Evolutionary conservation across 2,113 vertebrate genomes (phyloP), one percentile per base, ranked within the genome.

Genomic region (Rhizomys pruinosus): DNA sequence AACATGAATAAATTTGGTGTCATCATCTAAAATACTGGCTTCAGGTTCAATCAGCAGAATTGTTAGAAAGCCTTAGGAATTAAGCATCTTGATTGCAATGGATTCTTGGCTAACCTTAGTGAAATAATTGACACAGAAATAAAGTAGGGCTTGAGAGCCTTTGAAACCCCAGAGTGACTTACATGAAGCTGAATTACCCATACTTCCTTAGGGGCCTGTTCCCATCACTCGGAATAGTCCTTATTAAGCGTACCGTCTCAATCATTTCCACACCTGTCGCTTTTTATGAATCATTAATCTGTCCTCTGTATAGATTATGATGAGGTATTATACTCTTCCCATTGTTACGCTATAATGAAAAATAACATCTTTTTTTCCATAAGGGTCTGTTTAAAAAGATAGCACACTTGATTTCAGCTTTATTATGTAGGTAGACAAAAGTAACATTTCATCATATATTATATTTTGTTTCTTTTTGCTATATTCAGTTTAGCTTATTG

Each of bases 231-330:
- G 52, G 52, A 91, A 44, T 16, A 86, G 47, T 61, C 78, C 81
- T 34, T 88, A 42, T 90, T 81, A 85, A 94, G 85, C 78, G 89
- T 90, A 89, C 3, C 66, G 23, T 16, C 59, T 61, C n/a, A n/a
- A 16, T 61, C 90, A 93, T 93, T 94, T 95, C 73, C 25, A 92
- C 79, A 44, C 64, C 52, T 89, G 6, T 77, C n/a, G 16, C 78
- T 96, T 94, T 89, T 61, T 80, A 57, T 95, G 94, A 96, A 87
- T 89, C 91, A 92, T 91, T 92, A 86, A 86, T 90, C 94, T 94
- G 55, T 64, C 80, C 39, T 94, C 52, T 6, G n/a, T 86, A 73
- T 91, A 74, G 66, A 85, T 84, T 95, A 80, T 90, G 82, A 81
- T 86, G 72, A 89, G 57, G 44, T 91, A 72, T 74, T 88, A 34